Evolutionary conservation across 2,113 vertebrate species (phyloP).

Genomic region (Saguinus imperator): DNA sequence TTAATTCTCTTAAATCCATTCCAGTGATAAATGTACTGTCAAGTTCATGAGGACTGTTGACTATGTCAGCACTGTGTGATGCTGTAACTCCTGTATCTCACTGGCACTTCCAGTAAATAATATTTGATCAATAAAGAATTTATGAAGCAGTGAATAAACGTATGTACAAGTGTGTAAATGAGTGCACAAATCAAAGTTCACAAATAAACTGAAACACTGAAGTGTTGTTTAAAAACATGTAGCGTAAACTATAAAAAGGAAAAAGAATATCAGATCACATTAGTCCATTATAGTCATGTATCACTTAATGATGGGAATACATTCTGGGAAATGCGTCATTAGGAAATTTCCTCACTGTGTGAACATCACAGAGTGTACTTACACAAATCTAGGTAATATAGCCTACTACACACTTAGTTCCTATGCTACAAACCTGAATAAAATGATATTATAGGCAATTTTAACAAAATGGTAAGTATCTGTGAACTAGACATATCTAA

Average conservation of each 20-base stretch:
- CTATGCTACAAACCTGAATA: neutral
- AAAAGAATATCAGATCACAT: neutral
- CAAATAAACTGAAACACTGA: neutral
- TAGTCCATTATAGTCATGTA: neutral
- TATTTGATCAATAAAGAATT: neutral
- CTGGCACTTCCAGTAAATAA: neutral
- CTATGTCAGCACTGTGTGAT: fast-evolving
- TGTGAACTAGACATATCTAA: neutral
- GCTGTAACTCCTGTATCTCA: neutral
- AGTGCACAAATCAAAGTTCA: neutral
- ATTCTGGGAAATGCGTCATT: neutral
- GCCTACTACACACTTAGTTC: neutral
- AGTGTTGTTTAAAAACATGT: neutral
- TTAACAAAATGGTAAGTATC: neutral
- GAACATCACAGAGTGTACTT: neutral
- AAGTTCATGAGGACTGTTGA: neutral
- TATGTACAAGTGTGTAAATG: neutral
- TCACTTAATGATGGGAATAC: neutral
- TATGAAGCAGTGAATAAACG: neutral
- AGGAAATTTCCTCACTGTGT: neutral
- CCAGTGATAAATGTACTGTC: neutral
- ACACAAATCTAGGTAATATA: neutral
- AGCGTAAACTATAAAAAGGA: neutral
- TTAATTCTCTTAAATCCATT: neutral
- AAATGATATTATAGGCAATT: neutral